These are phyloP conservation scores for Pseudopleuronectes americanus DNA, from an alignment of 2,797 vertebrate genomes.

Conservation along the genomic window DNA sequence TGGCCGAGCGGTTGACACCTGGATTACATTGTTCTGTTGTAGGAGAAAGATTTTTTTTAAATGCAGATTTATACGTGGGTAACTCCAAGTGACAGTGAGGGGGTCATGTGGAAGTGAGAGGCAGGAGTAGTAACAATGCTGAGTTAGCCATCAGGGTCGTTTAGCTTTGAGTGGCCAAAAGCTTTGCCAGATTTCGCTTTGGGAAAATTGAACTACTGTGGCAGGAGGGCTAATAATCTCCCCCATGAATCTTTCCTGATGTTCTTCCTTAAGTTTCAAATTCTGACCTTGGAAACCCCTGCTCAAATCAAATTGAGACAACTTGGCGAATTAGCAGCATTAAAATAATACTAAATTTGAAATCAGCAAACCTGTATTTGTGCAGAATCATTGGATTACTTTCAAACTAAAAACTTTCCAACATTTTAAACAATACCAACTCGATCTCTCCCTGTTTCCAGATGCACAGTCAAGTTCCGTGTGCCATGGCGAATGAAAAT, in stretches of 20 bases:
- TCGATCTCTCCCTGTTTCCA: too few species aligned
- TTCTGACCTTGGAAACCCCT: background rate
- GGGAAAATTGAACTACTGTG: slow-evolving; percentile 4
- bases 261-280: background rate
- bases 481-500: too few species aligned
- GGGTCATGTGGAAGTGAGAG: slow-evolving; percentile 26
- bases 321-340: background rate
- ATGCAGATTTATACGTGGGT: slow-evolving; percentile 37
- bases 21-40: slow-evolving; percentile 21
- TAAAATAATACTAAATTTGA: too few species aligned
- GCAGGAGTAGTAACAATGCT: background rate
- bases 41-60: slow-evolving; percentile 8
- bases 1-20: slow-evolving; percentile 44
- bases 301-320: background rate
- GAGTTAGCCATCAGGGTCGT: slow-evolving; percentile 25
- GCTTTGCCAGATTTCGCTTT: slow-evolving; percentile 24
- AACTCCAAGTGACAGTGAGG: slow-evolving; percentile 4
- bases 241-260: background rate
- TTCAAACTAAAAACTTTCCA: background rate
- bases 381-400: background rate
- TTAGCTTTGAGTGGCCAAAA: slow-evolving; percentile 22
- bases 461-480: too few species aligned
- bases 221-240: background rate
- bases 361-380: background rate
- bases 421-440: too few species aligned